phyloP scores from a whole-genome alignment of 2,113 vertebrate genomes.

The Desmodus rotundus region DNA sequence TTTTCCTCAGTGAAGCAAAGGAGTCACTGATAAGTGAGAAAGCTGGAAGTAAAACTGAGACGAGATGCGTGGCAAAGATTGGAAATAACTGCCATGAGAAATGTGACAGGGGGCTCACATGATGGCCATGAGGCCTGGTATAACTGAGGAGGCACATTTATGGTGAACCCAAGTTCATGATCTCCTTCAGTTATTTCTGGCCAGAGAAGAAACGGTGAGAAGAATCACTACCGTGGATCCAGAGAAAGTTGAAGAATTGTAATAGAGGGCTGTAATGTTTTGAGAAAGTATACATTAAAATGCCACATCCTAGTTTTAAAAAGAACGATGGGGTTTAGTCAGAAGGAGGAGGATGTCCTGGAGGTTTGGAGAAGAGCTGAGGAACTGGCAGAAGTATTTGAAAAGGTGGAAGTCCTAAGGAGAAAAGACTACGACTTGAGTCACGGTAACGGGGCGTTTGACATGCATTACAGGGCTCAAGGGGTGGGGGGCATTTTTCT shows the following conservation, averaged over 20 bases:
- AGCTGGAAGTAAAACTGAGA: constrained; percentile 31
- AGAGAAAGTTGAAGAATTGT: neutral
- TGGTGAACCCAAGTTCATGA: neutral
- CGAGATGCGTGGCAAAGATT: neutral
- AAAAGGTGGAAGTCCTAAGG: neutral
- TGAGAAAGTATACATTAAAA: neutral
- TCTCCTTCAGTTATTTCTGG: neutral
- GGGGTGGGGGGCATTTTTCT: neutral
- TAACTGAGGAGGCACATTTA: neutral
- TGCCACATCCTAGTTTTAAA: neutral
- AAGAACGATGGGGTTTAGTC: neutral
- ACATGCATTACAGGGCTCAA: neutral
- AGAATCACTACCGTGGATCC: neutral
- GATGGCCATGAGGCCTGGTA: neutral
- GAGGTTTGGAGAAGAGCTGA: neutral
- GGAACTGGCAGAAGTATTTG: neutral
- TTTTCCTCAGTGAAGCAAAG: neutral
- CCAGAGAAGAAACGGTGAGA: neutral
- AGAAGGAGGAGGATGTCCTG: neutral
- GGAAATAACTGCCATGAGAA: neutral
- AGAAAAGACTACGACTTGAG: neutral
- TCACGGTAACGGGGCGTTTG: neutral
- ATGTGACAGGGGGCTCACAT: neutral
- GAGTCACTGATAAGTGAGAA: neutral
- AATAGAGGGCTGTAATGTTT: neutral